Evolutionary conservation across 2,888 invertebrate genomes (phyloP).

Genomic region (Ferrisia virgata): DNA sequence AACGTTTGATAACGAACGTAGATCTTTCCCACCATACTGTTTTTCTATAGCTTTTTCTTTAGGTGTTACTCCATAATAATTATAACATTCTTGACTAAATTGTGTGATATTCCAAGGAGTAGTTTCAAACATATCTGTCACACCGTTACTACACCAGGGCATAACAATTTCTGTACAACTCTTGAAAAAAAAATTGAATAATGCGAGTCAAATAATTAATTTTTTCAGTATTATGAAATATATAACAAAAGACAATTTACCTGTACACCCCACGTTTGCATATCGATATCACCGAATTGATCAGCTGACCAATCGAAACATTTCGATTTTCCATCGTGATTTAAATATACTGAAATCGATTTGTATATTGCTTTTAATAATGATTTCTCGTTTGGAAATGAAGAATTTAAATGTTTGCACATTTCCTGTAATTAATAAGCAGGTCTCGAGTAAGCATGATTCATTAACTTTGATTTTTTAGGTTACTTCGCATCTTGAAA

Average conservation of each 20-base stretch:
- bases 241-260: neutral
- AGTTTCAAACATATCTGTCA: conserved; percentile 79
- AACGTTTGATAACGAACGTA: conserved; percentile 62
- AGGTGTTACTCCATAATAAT: conserved; percentile 68
- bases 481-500: too few relatives aligned
- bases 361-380: conserved; percentile 64
- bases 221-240: neutral
- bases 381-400: conserved; percentile 55
- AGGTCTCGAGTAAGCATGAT: too few relatives aligned
- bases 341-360: conserved; percentile 73
- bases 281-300: neutral
- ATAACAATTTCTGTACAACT: conserved; percentile 96
- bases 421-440: conserved; percentile 55
- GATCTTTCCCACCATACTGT: conserved; percentile 76
- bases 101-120: conserved; percentile 68
- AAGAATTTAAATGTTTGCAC: conserved; percentile 57
- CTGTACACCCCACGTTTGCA: neutral
- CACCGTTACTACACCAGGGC: conserved; percentile 81
- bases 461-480: too few relatives aligned
- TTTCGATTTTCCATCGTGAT: conserved; percentile 69
- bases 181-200: conserved; percentile 50
- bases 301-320: conserved; percentile 64
- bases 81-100: conserved; percentile 66
- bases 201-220: neutral
- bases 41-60: conserved; percentile 64